Evolutionary conservation across 2,797 vertebrate genomes (phyloP).

Genomic region (Dryobates pubescens): DNA sequence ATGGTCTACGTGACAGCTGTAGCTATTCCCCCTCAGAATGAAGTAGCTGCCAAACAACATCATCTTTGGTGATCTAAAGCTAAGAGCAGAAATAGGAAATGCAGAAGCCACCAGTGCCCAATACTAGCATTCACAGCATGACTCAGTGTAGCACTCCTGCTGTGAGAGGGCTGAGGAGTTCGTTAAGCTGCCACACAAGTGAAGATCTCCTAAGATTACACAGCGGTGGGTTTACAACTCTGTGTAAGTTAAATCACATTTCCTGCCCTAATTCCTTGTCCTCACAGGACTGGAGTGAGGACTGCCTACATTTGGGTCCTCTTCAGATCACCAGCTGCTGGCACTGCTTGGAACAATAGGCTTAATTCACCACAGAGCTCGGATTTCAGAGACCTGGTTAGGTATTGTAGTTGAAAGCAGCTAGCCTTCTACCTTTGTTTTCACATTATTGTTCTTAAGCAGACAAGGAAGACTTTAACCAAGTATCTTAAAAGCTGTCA

Average conservation of each 20-base stretch:
- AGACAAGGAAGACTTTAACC: neutral
- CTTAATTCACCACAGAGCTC: neutral
- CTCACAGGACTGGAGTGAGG: neutral
- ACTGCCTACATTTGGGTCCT: neutral
- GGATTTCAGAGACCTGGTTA: neutral
- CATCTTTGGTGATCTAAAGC: neutral
- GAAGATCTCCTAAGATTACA: neutral
- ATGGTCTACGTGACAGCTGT: neutral
- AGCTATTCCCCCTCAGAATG: neutral
- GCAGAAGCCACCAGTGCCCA: neutral
- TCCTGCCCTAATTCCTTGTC: constrained; percentile 15
- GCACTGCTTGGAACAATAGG: neutral
- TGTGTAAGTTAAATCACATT: constrained; percentile 7
- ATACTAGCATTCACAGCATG: neutral
- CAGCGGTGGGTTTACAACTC: neutral
- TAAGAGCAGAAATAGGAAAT: neutral
- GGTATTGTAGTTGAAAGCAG: neutral
- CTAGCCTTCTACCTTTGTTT: neutral
- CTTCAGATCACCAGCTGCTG: neutral
- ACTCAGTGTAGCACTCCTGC: neutral
- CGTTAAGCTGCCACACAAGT: neutral
- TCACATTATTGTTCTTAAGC: neutral
- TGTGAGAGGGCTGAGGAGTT: neutral
- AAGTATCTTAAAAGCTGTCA: neutral
- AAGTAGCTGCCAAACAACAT: neutral